Evolutionary conservation across 1,140 invertebrate genomes (phyloP).

Genomic region (Nephotettix cincticeps): DNA sequence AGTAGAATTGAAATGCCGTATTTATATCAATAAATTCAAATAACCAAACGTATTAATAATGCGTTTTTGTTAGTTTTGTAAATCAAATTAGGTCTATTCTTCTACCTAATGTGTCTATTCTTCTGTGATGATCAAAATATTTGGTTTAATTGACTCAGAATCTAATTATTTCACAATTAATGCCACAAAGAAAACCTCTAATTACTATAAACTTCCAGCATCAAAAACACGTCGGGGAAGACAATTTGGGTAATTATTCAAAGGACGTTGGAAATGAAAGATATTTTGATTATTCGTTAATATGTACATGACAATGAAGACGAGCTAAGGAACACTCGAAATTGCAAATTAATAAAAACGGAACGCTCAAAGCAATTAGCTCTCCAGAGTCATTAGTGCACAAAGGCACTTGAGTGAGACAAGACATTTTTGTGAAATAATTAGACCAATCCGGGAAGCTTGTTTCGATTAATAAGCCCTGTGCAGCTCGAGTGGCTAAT

Average conservation of each 20-base stretch:
- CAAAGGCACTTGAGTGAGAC: neutral
- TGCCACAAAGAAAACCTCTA: neutral
- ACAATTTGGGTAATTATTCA: neutral
- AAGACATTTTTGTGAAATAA: neutral
- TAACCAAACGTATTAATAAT: too few species aligned
- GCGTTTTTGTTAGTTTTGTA: too few species aligned
- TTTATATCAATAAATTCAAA: too few species aligned
- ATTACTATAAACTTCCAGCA: neutral
- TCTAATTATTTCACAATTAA: neutral
- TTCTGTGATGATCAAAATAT: too few species aligned
- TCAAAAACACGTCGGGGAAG: neutral
- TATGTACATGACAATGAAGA: slow-evolving; percentile 9
- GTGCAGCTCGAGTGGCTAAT: slow-evolving; percentile 2
- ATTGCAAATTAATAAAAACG: slow-evolving; percentile 11
- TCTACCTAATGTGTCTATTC: too few species aligned
- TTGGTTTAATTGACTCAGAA: too few species aligned
- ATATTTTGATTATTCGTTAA: neutral
- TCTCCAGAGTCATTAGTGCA: neutral
- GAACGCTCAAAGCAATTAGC: neutral
- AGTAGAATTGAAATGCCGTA: too few species aligned
- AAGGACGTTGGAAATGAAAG: neutral
- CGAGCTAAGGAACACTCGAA: neutral
- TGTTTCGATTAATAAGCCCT: slow-evolving; percentile 12
- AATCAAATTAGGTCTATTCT: too few species aligned
- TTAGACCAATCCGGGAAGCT: slow-evolving; percentile 6